Evolutionary conservation across 2,797 vertebrate genomes (phyloP).

Genomic region (Gymnoscopelus braueri): DNA sequence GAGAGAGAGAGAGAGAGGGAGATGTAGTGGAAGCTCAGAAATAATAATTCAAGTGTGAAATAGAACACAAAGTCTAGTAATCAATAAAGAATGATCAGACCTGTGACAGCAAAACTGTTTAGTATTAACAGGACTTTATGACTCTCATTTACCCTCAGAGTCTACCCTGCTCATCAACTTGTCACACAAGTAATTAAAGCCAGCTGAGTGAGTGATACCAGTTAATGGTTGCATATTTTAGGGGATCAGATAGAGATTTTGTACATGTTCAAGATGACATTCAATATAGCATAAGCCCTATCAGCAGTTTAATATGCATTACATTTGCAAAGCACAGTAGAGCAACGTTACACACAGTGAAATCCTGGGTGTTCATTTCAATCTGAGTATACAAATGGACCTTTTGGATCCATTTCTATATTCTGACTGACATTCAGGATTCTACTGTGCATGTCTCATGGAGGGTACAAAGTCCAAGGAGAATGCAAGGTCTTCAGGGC

Average conservation of each 20-base stretch:
- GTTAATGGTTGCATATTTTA: slow-evolving; percentile 71
- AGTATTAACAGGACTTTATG: slow-evolving; percentile 63
- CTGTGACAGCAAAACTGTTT: slow-evolving; percentile 67
- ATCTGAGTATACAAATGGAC: too few relatives aligned
- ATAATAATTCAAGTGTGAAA: slow-evolving; percentile 82
- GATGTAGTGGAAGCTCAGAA: slow-evolving; percentile 44
- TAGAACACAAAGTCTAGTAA: slow-evolving; percentile 78
- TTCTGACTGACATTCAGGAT: too few relatives aligned
- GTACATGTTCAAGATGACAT: slow-evolving; percentile 70
- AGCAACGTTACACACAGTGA: slow-evolving; percentile 7
- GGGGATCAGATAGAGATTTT: slow-evolving; percentile 71
- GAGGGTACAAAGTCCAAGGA: slow-evolving; percentile 63
- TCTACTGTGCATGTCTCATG: slow-evolving; percentile 30
- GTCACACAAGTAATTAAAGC: slow-evolving; percentile 80
- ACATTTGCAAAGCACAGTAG: slow-evolving; percentile 49
- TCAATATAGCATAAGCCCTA: slow-evolving; percentile 73
- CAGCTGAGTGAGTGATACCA: slow-evolving; percentile 74
- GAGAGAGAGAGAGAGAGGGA: slow-evolving; percentile 45
- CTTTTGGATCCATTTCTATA: too few relatives aligned
- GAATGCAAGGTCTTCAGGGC: slow-evolving; percentile 51
- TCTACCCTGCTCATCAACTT: slow-evolving; percentile 62
- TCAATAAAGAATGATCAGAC: slow-evolving; percentile 78
- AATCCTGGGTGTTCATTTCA: too few relatives aligned
- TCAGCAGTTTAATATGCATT: slow-evolving; percentile 60
- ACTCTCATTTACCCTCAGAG: slow-evolving; percentile 73